These are phyloP conservation scores for Megalurothrips usitatus DNA, from an alignment of 2,888 invertebrate species.

Conservation along the genomic window DNA sequence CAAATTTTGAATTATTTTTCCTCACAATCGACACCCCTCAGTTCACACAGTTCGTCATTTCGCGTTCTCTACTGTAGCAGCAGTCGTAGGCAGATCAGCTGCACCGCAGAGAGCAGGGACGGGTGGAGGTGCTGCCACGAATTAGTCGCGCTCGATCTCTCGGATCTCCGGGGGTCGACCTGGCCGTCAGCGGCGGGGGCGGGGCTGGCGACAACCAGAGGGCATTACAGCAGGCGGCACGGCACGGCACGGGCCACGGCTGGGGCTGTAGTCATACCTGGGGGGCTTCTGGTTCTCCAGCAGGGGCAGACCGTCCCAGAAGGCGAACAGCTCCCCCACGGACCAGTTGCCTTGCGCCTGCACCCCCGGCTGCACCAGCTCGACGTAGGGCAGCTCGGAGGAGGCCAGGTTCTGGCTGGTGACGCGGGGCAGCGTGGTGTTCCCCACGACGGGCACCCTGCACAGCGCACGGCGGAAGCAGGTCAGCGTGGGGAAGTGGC, in stretches of 20 bases:
- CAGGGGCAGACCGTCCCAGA: constrained; percentile 1
- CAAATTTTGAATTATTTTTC: too few species aligned
- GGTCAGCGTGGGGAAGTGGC: too few species aligned
- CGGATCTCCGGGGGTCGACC: not conserved
- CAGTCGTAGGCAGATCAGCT: not conserved
- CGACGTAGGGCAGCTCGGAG: not conserved
- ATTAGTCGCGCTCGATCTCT: not conserved
- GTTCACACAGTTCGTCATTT: too few species aligned
- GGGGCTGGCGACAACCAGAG: too few species aligned
- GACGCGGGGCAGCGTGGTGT: not conserved
- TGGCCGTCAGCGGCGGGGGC: not conserved
- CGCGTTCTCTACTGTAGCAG: too few species aligned
- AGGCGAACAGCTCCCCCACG: not conserved
- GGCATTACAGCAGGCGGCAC: too few species aligned
- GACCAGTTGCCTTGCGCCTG: not conserved
- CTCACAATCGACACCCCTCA: too few species aligned
- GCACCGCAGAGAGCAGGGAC: not conserved
- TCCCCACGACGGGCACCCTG: not conserved
- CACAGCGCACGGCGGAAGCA: not conserved
- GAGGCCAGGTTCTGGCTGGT: not conserved
- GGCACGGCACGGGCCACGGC: too few species aligned
- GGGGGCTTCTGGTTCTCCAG: constrained; percentile 1
- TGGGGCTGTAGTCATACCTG: not conserved
- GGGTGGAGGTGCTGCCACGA: not conserved
- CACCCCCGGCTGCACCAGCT: not conserved